Evolutionary conservation across 2,113 vertebrate species (phyloP).

Genomic region (Chionodraco myersi): DNA sequence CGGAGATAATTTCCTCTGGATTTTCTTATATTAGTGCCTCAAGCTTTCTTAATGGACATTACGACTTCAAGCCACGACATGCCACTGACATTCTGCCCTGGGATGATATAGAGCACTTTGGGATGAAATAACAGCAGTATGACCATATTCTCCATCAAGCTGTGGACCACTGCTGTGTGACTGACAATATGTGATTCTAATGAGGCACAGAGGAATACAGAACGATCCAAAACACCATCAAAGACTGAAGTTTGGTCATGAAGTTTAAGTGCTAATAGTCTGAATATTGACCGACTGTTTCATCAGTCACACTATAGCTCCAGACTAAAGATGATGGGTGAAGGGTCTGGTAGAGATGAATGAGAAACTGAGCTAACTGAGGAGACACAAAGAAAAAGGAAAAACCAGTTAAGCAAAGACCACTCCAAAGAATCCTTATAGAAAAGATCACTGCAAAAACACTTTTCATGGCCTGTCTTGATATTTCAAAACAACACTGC

Average conservation of each 20-base stretch:
- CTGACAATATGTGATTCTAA: conserved; percentile 52
- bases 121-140: conserved; percentile 55
- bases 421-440: background rate
- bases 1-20: conserved; percentile 68
- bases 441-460: background rate
- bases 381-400: background rate
- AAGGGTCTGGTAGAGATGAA: conserved; percentile 1
- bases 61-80: conserved; percentile 69
- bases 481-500: background rate
- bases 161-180: conserved; percentile 48
- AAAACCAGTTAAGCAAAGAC: background rate
- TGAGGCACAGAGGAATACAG: conserved; percentile 39
- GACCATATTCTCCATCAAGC: conserved; percentile 62
- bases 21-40: conserved; percentile 55
- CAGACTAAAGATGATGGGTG: conserved; percentile 16
- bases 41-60: conserved; percentile 63
- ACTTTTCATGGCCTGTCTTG: background rate
- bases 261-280: conserved; percentile 29
- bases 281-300: conserved; percentile 35
- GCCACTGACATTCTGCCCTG: conserved; percentile 56
- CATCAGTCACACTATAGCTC: conserved; percentile 18
- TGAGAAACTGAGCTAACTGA: conserved; percentile 6
- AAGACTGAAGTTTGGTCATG: conserved; percentile 37
- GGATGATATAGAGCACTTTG: conserved; percentile 54
- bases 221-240: conserved; percentile 40